Conservation (phyloP, 2,113 vertebrate species). For the Tricholaema leucomelas region DNA sequence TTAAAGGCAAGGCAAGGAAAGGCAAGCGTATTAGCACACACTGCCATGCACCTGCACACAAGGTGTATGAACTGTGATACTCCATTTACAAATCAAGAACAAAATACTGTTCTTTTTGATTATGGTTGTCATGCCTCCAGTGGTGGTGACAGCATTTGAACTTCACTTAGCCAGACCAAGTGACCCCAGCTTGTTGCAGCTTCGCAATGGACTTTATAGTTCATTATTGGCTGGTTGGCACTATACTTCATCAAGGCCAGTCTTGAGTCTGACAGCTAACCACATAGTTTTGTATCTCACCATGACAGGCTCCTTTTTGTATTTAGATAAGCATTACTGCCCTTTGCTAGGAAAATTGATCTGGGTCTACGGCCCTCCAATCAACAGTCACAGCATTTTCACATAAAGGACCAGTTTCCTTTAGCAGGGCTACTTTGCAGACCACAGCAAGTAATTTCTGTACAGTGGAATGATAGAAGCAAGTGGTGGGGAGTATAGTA, state of each 20-base stretch:
- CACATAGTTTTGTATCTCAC: background rate
- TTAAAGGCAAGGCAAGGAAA: constrained; percentile 46
- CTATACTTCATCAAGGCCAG: background rate
- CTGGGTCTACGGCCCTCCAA: background rate
- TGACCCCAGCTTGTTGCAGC: background rate
- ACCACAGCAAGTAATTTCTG: background rate
- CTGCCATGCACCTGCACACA: background rate
- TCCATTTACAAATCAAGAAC: background rate
- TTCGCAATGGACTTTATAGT: background rate
- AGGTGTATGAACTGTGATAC: background rate
- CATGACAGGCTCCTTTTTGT: background rate
- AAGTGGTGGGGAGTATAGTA: background rate
- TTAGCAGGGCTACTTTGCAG: background rate
- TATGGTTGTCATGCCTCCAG: background rate
- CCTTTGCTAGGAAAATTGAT: background rate
- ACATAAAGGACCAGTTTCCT: background rate
- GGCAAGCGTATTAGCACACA: background rate
- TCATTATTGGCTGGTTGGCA: background rate
- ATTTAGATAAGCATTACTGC: constrained; percentile 3
- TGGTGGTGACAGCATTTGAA: background rate
- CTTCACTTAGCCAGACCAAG: background rate
- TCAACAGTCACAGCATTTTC: background rate
- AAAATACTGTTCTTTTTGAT: background rate
- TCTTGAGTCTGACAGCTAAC: background rate
- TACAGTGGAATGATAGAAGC: background rate